Evolutionary conservation across 2,888 invertebrate species (phyloP).

Genomic region (Ormyrus nitidulus): DNA sequence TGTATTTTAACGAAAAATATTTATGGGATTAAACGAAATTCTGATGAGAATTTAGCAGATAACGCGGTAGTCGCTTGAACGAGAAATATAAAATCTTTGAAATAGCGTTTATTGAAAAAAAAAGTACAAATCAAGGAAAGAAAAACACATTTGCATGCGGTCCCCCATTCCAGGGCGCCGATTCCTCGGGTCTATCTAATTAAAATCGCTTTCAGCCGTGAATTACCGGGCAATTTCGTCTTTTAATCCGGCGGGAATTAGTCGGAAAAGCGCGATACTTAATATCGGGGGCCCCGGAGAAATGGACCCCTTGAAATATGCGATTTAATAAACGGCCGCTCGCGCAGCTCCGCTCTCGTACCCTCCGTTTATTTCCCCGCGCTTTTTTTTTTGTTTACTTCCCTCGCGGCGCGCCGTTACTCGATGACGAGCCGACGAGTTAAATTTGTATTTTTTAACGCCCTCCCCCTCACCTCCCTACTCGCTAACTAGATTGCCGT

Average conservation of each 20-base stretch:
- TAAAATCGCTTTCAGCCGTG: not conserved
- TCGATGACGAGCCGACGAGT: not conserved
- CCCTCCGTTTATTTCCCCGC: too few relatives aligned
- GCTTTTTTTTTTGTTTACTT: not conserved
- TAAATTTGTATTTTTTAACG: conserved; percentile 2
- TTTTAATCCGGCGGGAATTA: not conserved
- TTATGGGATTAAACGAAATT: too few relatives aligned
- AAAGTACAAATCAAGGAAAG: too few relatives aligned
- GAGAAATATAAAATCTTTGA: too few relatives aligned
- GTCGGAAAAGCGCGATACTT: not conserved
- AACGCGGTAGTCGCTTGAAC: too few relatives aligned
- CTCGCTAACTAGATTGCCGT: not conserved
- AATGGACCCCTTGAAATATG: not conserved
- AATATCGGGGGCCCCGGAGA: not conserved
- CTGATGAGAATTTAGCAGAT: too few relatives aligned
- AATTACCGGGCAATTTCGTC: not conserved
- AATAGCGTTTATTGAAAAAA: too few relatives aligned
- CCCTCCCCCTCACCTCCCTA: not conserved
- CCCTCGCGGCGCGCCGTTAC: not conserved
- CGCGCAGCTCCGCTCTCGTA: not conserved
- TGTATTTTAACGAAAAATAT: too few relatives aligned
- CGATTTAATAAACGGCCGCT: not conserved
- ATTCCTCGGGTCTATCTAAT: not conserved
- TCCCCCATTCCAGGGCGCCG: too few relatives aligned
- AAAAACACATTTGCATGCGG: too few relatives aligned